Evolutionary conservation across 2,797 vertebrate genomes (phyloP).

Genomic region (Centropyge bicolor): DNA sequence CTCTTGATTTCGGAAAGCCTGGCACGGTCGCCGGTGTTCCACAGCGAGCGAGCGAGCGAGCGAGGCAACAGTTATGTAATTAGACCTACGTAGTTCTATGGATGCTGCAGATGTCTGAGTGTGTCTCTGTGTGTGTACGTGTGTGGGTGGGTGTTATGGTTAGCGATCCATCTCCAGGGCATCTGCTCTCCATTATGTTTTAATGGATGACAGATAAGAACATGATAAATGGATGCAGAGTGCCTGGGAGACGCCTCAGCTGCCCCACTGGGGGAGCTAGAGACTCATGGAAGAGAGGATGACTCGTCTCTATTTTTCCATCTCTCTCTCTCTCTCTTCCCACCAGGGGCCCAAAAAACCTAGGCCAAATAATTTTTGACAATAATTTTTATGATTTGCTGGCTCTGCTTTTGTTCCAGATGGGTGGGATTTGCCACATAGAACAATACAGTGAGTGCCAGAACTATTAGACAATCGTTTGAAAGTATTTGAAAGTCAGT

Average conservation of each 20-base stretch:
- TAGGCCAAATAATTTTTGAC: constrained; percentile 65
- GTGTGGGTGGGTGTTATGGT: constrained; percentile 54
- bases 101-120: constrained; percentile 73
- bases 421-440: constrained; percentile 79
- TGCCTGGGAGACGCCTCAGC: constrained; percentile 62
- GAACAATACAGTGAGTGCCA: constrained; percentile 69
- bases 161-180: constrained; percentile 72
- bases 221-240: constrained; percentile 79
- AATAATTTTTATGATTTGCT: constrained; percentile 78
- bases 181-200: constrained; percentile 83
- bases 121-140: constrained; percentile 49
- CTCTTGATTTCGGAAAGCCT: constrained; percentile 51
- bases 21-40: constrained; percentile 53
- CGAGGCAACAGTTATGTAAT: constrained; percentile 77
- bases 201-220: constrained; percentile 85
- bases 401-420: constrained; percentile 67
- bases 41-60: constrained; percentile 34
- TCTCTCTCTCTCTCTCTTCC: constrained; percentile 42
- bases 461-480: constrained; percentile 74
- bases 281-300: constrained; percentile 54
- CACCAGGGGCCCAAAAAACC: constrained; percentile 46
- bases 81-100: constrained; percentile 58
- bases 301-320: constrained; percentile 51
- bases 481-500: constrained; percentile 67
- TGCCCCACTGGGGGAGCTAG: constrained; percentile 78